These are phyloP conservation scores for Probosciger aterrimus DNA, from an alignment of 2,113 vertebrate species.

Conservation along the genomic window DNA sequence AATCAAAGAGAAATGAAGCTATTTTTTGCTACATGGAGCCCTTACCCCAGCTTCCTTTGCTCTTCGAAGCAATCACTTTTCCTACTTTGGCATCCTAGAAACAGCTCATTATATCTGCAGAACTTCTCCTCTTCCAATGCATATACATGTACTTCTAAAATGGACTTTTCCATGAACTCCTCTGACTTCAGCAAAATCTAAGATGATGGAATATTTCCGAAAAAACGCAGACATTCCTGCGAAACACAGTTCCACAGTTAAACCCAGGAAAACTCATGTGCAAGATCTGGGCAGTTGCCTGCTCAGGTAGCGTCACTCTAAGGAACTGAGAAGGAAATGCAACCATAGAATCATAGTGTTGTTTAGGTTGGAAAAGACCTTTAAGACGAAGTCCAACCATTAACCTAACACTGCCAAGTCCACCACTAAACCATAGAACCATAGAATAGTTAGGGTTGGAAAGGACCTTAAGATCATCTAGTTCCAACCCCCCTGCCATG, in stretches of 20 bases:
- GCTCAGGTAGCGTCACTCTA: neutral
- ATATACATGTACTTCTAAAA: neutral
- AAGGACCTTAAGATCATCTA: too few species aligned
- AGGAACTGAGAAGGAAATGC: neutral
- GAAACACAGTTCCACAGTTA: neutral
- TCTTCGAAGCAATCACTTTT: neutral
- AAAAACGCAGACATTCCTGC: neutral
- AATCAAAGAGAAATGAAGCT: neutral
- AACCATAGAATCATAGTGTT: neutral
- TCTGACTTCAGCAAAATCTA: neutral
- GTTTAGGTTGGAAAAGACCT: neutral
- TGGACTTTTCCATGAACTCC: neutral
- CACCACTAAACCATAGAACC: neutral
- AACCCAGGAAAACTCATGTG: neutral
- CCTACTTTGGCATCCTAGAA: neutral
- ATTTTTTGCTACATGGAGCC: neutral
- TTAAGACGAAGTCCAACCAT: neutral
- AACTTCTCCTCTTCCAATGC: neutral
- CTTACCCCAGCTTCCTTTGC: neutral
- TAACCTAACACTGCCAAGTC: neutral
- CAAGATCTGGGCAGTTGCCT: neutral
- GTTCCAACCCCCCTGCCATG: too few species aligned
- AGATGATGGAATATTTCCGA: neutral
- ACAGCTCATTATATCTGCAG: neutral
- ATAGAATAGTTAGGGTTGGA: too few species aligned